Base-by-base conservation (phyloP, 2,113 vertebrate species). In the Isichthys henryi region DNA sequence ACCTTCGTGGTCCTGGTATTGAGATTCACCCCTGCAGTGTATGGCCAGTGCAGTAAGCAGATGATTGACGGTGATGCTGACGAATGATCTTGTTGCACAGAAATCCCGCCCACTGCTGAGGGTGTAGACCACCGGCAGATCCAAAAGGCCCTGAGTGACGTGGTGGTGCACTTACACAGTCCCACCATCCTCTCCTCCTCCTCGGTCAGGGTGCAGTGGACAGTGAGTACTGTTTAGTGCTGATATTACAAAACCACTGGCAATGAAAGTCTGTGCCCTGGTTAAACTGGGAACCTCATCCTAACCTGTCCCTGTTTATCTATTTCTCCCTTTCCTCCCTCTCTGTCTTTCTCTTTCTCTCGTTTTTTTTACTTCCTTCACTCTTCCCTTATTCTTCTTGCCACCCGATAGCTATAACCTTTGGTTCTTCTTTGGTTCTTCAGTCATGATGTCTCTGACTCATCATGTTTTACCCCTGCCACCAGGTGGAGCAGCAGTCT, bases 71-170 rank as follows among this genome's bases (percentile, higher is more conserved):
- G 39, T 23, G 10, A 62, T 46, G 6, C 21, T 45, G 56, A 46
- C 8, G 5, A 27, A 62, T 88, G 53, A 45, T n/a, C 50, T 21
- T 62, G 52, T 58, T 5, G 93, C 94, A 35, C 95, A 99, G 98
- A 99, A 94, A 95, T 99, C 90, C 97, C 97, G 5, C 98, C 98
- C 39, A 99, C 98, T 87, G 98, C 97, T 90, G 98, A 98, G 91
- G 98, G 98, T 11, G 97, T 99, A 91, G 98, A 99, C 94, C 98
- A 99, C 92, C 97, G 97, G 91, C 98, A 99, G 95, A 98, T 99
- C 88, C 98, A 99, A 91, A 96, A 97, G 90, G 98, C 99, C 80
- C 91, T 99, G 77, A 98, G 98, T 7, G 97, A 98, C 0, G 97
- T 99, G 3, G 95, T 99, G 27, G 94, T 99, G 77, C 98, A 99